These are phyloP conservation scores for Pogonomyrmex californicus DNA, from an alignment of 1,140 invertebrate species.

Conservation along the genomic window DNA sequence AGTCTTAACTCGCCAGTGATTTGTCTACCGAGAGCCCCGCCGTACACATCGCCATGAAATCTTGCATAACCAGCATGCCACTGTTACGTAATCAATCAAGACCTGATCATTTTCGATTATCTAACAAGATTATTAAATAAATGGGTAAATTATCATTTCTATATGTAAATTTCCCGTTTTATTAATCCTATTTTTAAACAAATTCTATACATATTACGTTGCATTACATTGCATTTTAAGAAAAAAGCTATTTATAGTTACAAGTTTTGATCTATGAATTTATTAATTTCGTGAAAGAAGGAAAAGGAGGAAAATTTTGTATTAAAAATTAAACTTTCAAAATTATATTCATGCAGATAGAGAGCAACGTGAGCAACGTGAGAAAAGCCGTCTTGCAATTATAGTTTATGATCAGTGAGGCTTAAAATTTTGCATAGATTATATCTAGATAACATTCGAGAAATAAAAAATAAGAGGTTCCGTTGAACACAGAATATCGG, in stretches of 20 bases:
- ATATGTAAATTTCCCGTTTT: background rate
- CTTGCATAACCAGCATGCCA: slow-evolving; percentile 20
- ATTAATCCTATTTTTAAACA: background rate
- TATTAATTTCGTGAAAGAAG: background rate
- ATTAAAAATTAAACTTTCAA: background rate
- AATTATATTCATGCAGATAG: background rate
- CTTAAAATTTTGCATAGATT: background rate
- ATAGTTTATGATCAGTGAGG: background rate
- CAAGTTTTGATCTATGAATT: background rate
- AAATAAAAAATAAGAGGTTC: background rate
- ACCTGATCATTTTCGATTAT: background rate
- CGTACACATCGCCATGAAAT: background rate
- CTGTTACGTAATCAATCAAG: slow-evolving; percentile 14
- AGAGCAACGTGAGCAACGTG: background rate
- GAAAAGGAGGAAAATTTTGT: background rate
- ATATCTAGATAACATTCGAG: background rate
- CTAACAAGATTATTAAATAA: background rate
- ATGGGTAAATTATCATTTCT: background rate
- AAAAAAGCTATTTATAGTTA: background rate
- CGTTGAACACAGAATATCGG: background rate
- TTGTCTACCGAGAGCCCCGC: background rate
- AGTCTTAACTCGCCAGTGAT: slow-evolving; percentile 2
- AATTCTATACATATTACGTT: background rate
- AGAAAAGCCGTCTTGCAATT: background rate
- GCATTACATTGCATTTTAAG: background rate